These are phyloP conservation scores for Pandemis cinnamomeana DNA, from an alignment of 2,888 invertebrate species.

Conservation along the genomic window DNA sequence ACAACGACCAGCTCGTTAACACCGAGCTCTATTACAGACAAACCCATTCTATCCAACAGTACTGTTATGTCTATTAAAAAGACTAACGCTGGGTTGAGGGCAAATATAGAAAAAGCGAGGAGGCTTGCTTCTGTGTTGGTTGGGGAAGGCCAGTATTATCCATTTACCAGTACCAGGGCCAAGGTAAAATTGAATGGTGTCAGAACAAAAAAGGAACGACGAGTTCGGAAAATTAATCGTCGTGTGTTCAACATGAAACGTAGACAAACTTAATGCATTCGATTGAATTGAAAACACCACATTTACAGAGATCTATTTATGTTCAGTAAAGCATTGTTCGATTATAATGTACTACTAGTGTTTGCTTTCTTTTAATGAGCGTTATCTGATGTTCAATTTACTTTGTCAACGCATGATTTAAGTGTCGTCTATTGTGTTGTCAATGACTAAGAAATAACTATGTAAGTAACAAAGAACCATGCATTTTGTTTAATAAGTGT, in stretches of 20 bases:
- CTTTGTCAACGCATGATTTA: constrained; percentile 23
- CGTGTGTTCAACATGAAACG: neutral
- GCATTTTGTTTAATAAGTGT: constrained; percentile 11
- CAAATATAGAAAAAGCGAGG: constrained; percentile 60
- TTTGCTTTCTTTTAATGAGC: constrained; percentile 30
- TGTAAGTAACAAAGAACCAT: constrained; percentile 19
- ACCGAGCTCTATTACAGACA: constrained; percentile 15
- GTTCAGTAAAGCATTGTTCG: constrained; percentile 28
- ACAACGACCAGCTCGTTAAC: constrained; percentile 39
- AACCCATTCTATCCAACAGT: neutral
- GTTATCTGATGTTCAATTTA: constrained; percentile 25
- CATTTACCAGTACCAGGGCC: neutral
- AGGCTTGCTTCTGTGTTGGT: constrained; percentile 61
- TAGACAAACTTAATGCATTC: neutral
- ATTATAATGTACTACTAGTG: constrained; percentile 20
- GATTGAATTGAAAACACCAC: neutral
- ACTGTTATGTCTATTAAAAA: neutral
- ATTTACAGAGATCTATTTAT: constrained; percentile 13
- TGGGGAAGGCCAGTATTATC: constrained; percentile 44
- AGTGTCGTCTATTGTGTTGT: constrained; percentile 20
- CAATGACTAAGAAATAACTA: constrained; percentile 16
- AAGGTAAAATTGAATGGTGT: neutral
- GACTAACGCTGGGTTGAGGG: constrained; percentile 41
- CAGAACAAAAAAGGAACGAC: constrained; percentile 11
- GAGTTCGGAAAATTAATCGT: neutral